Evolutionary conservation across 1,140 invertebrate genomes (phyloP), one percentile per base, ranked within the genome.

Genomic region (Nasonia giraulti): DNA sequence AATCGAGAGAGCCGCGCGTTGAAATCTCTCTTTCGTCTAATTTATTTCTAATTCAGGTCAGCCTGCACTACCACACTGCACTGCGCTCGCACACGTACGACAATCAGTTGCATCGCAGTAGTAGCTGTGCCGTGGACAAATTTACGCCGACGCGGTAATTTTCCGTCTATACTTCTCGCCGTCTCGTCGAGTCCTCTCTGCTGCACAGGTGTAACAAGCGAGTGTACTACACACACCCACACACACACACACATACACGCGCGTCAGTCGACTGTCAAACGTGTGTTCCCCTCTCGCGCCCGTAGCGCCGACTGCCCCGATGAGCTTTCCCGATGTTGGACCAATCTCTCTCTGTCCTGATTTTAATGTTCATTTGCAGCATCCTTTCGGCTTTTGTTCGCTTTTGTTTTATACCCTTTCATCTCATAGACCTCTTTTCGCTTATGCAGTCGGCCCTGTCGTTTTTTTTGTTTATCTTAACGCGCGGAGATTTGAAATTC

Each of bases 31-130:
- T 37, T 6, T 77, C 40, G 20, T 55, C 81, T 68, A 69, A 37
- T 76, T 47, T 73, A 20, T 81, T 87, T 69, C 37, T 44, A 75
- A 62, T 31, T 47, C 40, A 73, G 71, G 84, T 78, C 77, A 86
- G 44, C 40, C 27, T 27, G 27, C 47, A 77, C 27, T 40, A n/a
- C 20, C 33, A 71, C 27, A 7, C 27, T 27, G 27, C 20, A 69
- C 20, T 27, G 27, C 20, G 27, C 3, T 50, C 47, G 12, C 12
- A 62, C 17, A 17, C 27, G 27, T 27, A 27, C 20, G 1, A 62
- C 55, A 62, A 62, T 62, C 55, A 62, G 20, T 1, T 27, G 27
- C 55, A n/a, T n/a, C 11, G 12, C 2, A 17, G 17, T 37, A 6
- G 5, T 37, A 62, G 17, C 20, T 27, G 20, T 62, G 5, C 55